Base-by-base conservation (phyloP, 2,113 vertebrate genomes). In the Pygoscelis adeliae region DNA sequence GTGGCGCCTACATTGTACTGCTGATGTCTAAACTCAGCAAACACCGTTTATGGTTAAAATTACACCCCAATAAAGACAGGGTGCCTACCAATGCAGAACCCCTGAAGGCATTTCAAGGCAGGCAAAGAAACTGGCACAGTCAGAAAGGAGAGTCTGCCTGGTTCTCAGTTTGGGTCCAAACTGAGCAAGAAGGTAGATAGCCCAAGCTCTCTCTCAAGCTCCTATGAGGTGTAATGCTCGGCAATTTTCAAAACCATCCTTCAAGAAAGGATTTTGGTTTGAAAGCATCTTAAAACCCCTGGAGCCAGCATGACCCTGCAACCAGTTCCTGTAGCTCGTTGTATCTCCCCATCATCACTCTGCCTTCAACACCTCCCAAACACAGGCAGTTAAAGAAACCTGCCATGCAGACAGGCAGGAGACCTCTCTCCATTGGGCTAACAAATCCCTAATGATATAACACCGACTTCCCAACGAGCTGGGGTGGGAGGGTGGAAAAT, bases 61-160 rank as follows among this genome's bases (percentile, higher is more conserved):
- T 19, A 25, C 10, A 79, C 19, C 40, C 58, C 26, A 20, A 6
- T 8, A 40, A 55, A 72, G 15, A 46, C 0, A 0, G 5, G 19
- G 27, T 56, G 12, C 21, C 62, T 16, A 40, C 40, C 34, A 50
- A 6, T 2, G 4, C 2, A 2, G n/a, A 61, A 52, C 7, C 5
- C 36, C 10, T 1, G 0, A 52, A 29, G 36, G 32, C 14, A 18
- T 61, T 89, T 83, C 49, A 69, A 80, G 32, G 11, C 80, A 73
- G 65, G 77, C 50, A 36, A 63, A 63, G 70, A 49, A 65, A 73
- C 0, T 5, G 22, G 58, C 22, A 49, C 12, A 23, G 9, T 34
- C 6, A 46, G n/a, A 44, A 82, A 44, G 40, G 5, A 58, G n/a
- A 72, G 12, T 15, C n/a, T 62, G 32, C 18, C 44, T 62, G 49